Conservation (phyloP, 2,113 vertebrate species). For the Tretioscincus oriximinensis region DNA sequence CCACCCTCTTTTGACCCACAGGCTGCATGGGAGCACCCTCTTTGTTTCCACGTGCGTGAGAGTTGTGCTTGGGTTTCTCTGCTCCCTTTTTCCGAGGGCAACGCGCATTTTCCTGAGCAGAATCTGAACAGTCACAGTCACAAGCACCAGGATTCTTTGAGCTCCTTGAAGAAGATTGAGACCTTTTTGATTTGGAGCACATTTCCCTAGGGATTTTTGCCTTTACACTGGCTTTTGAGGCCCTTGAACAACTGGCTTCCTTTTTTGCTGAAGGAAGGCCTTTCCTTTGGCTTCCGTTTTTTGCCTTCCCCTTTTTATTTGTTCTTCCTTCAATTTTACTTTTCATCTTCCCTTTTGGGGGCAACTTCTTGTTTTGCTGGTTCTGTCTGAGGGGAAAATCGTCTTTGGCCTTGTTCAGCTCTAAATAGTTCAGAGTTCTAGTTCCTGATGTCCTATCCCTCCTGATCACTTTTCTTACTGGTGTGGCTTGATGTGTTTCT, state of each 20-base stretch:
- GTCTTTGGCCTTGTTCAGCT: conserved; percentile 17
- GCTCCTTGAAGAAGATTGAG: conserved; percentile 25
- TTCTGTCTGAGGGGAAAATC: conserved; percentile 6
- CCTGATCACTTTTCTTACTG: conserved; percentile 41
- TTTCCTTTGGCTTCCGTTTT: conserved; percentile 42
- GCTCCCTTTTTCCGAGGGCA: not conserved
- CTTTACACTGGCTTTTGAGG: conserved; percentile 10
- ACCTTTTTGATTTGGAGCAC: conserved; percentile 27
- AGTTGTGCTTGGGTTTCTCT: conserved; percentile 14
- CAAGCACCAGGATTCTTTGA: conserved; percentile 27
- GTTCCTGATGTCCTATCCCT: conserved; percentile 7
- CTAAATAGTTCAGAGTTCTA: not conserved
- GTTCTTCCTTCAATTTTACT: conserved; percentile 9
- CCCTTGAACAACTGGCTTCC: not conserved
- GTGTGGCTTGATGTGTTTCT: conserved; percentile 4
- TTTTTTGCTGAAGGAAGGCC: not conserved
- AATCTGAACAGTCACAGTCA: conserved; percentile 17
- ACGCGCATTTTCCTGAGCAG: not conserved
- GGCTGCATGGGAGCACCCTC: conserved; percentile 13
- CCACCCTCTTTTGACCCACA: not conserved
- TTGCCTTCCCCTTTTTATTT: conserved; percentile 34
- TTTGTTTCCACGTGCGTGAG: conserved; percentile 17
- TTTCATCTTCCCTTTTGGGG: not conserved
- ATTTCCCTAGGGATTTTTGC: conserved; percentile 19
- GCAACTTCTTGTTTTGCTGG: not conserved